Percentiles rank a stretch among this genome's conserved stretches.
Conservation (phyloP, 2,888 invertebrate species). For the Criorhina ranunculi region DNA sequence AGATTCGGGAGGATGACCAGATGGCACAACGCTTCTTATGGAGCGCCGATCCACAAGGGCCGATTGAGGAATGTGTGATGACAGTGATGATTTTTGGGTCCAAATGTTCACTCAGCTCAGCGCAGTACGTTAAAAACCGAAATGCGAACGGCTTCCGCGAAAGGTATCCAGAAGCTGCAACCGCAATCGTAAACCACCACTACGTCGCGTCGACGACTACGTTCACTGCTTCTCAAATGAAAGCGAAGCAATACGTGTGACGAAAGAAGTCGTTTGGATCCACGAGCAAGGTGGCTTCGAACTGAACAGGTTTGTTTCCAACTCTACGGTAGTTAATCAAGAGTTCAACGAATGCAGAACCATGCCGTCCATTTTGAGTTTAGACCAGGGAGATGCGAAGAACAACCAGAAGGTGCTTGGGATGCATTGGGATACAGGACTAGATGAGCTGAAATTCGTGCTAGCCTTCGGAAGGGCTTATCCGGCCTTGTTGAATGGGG, state of each 20-base stretch:
- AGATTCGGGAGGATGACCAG: conserved; percentile 78
- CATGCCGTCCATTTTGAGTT: background rate
- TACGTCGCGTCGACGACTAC: no score
- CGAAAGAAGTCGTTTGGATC: conserved; percentile 27
- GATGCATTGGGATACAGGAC: conserved; percentile 70
- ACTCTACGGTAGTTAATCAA: conserved; percentile 19
- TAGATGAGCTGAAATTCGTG: conserved; percentile 73
- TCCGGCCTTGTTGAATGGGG: no score
- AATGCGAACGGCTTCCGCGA: no score
- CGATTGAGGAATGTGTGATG: conserved; percentile 70
- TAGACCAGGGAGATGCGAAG: conserved; percentile 16
- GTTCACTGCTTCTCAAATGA: conserved; percentile 36
- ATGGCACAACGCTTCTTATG: conserved; percentile 79
- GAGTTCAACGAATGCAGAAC: background rate
- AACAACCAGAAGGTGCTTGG: conserved; percentile 72
- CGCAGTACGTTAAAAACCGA: no score
- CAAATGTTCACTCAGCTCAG: no score
- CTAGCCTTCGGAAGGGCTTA: conserved; percentile 46
- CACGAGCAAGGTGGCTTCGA: conserved; percentile 42
- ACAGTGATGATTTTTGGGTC: conserved; percentile 77
- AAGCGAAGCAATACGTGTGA: conserved; percentile 5
- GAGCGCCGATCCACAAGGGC: conserved; percentile 37
- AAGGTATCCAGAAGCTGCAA: no score
- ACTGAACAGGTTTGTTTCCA: conserved; percentile 43
- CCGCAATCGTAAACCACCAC: no score